Base-by-base conservation (phyloP, 2,888 invertebrate genomes). In the Marronus borbonicus region DNA sequence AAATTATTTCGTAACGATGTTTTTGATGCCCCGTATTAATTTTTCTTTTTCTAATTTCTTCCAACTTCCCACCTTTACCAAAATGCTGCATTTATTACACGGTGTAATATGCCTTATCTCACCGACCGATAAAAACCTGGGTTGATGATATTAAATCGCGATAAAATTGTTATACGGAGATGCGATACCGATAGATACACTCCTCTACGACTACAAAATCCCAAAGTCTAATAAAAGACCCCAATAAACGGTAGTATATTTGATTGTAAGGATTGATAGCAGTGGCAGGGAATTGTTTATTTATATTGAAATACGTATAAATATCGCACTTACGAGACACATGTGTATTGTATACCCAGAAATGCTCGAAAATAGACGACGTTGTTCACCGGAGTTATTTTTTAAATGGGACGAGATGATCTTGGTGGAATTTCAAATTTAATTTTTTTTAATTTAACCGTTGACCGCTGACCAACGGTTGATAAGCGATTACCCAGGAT, bases 181-280 rank as follows among this genome's bases (percentile, higher is more conserved):
- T 68, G 44, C 66, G 49, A 49, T 68, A 68, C 24, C 49, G 49
- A 68, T 68, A 20, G 7, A 14, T 17, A 20, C 49, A 24, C 39
- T 66, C 24, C 66, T 39, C 14, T 52, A n/a, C 52, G 44, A 12
- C n/a, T 52, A 52, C 5, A 7, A 5, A 17, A 31, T 31, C 31
- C n/a, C 17, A 17, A 5, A 17, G 17, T 52, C 66, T 44, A 60
- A 68, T 68, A 68, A 68, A 68, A 68, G 52, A 44, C 66, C 31
- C 49, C 49, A 31, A 68, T 49, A 68, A 68, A 68, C 66, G 36
- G 66, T 68, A 68, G 66, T 68, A 17, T 17, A 68, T 68, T 68
- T 24, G 66, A 68, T 68, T 49, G 24, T 24, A n/a, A 68, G 28
- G 49, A 44, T 68, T 68, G 66, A 68, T 68, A 68, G 28, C 17